phyloP scores from a whole-genome alignment of 2,797 vertebrate genomes.

The Antrozous pallidus region DNA sequence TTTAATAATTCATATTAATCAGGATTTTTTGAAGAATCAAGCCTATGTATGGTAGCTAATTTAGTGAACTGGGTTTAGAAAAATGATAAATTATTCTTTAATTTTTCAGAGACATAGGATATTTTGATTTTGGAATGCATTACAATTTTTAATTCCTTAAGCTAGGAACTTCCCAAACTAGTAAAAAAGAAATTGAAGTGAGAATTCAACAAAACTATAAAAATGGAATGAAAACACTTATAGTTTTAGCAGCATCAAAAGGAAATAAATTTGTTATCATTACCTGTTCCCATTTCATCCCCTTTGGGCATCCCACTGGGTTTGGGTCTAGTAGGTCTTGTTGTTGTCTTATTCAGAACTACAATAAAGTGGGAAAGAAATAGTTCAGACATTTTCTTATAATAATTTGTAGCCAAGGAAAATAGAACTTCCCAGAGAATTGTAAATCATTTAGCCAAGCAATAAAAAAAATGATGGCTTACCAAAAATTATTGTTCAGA shows the following conservation, averaged over 20 bases:
- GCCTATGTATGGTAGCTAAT: background rate
- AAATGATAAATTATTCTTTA: slow-evolving; percentile 17
- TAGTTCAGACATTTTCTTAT: slow-evolving; percentile 3
- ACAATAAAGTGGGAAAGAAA: slow-evolving; percentile 43
- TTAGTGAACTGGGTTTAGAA: background rate
- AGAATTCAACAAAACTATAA: slow-evolving; percentile 35
- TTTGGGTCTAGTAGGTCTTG: slow-evolving; percentile 75
- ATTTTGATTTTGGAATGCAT: slow-evolving; percentile 40
- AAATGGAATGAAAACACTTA: background rate
- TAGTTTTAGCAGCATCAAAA: slow-evolving; percentile 23
- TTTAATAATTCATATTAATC: background rate
- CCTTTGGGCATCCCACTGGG: slow-evolving; percentile 57
- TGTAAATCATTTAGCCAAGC: slow-evolving; percentile 7
- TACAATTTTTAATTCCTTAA: slow-evolving; percentile 1
- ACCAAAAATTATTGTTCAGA: background rate
- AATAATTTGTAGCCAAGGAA: slow-evolving; percentile 21
- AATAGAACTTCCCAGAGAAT: background rate
- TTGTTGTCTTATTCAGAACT: slow-evolving; percentile 79
- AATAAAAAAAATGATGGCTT: background rate
- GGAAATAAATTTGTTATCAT: slow-evolving; percentile 2
- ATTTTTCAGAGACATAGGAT: slow-evolving; percentile 30
- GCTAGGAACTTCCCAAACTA: slow-evolving; percentile 30
- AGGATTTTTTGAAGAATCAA: slow-evolving; percentile 12
- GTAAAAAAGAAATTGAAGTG: background rate
- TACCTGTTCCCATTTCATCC: slow-evolving; percentile 71